Conservation (phyloP, 2,888 invertebrate species). For the Koerneria pararmatus region DNA sequence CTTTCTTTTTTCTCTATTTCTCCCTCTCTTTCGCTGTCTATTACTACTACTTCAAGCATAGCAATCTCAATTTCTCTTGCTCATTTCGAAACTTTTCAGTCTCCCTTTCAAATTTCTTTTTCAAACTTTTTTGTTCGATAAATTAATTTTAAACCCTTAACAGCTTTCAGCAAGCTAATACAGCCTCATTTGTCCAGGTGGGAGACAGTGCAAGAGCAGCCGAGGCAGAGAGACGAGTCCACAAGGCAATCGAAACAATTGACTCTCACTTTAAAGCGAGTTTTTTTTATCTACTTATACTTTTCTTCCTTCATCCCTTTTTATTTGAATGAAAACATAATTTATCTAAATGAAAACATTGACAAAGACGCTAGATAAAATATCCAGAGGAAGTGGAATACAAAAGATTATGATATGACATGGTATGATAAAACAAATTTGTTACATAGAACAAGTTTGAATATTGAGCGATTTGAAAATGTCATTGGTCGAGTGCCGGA, state of each 20-base stretch:
- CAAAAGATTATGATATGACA: too few species aligned
- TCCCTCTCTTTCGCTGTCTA: background rate
- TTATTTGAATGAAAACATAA: background rate
- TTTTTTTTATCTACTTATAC: too few species aligned
- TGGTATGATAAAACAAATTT: too few species aligned
- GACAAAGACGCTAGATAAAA: conserved; percentile 5
- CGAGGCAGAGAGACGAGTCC: conserved; percentile 50
- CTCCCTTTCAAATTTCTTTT: too few species aligned
- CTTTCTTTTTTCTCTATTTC: background rate
- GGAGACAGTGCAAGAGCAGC: conserved; percentile 10
- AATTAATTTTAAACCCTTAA: background rate
- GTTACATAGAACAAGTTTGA: too few species aligned
- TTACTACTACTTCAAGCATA: background rate
- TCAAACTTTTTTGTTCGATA: too few species aligned
- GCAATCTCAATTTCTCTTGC: too few species aligned
- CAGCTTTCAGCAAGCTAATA: background rate
- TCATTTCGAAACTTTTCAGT: too few species aligned
- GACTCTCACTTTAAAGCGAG: conserved; percentile 54
- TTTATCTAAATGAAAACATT: background rate
- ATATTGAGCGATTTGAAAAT: too few species aligned
- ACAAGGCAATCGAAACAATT: conserved; percentile 53
- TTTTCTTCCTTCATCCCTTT: too few species aligned
- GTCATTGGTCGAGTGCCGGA: too few species aligned
- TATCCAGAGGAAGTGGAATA: too few species aligned
- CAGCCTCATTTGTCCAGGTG: background rate